phyloP scores from a whole-genome alignment of 2,888 invertebrate genomes.

The Cephus sareptanus region DNA sequence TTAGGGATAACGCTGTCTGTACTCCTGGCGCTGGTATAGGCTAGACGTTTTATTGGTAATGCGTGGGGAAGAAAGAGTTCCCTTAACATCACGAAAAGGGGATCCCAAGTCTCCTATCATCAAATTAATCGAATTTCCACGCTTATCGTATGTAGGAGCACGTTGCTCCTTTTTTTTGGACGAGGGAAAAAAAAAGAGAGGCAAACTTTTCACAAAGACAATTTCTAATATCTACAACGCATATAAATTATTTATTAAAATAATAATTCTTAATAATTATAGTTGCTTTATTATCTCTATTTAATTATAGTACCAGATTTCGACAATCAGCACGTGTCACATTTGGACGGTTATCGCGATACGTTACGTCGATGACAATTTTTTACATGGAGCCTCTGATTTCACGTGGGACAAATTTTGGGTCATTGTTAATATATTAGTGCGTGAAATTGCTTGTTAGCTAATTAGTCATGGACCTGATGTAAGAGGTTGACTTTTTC shows the following conservation, averaged over 20 bases:
- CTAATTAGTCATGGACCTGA: neutral
- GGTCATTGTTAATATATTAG: neutral
- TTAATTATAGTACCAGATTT: neutral
- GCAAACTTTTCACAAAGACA: neutral
- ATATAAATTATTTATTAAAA: neutral
- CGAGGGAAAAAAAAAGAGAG: neutral
- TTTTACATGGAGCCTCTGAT: neutral
- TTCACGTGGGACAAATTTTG: neutral
- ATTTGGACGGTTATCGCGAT: neutral
- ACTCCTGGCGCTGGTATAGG: neutral
- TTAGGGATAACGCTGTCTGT: neutral
- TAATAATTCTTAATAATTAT: neutral
- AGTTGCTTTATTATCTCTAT: neutral
- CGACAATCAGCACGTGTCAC: neutral
- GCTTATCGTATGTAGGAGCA: neutral
- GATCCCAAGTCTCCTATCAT: neutral
- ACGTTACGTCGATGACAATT: neutral
- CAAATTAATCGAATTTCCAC: neutral
- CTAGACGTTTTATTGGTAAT: slow-evolving; percentile 10
- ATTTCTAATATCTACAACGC: neutral
- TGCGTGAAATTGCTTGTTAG: neutral
- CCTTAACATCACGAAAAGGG: neutral
- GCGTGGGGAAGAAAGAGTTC: neutral
- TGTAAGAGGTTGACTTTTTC: neutral
- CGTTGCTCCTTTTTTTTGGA: neutral